Evolutionary conservation across 2,797 vertebrate species (phyloP).

Genomic region (Todus mexicanus): DNA sequence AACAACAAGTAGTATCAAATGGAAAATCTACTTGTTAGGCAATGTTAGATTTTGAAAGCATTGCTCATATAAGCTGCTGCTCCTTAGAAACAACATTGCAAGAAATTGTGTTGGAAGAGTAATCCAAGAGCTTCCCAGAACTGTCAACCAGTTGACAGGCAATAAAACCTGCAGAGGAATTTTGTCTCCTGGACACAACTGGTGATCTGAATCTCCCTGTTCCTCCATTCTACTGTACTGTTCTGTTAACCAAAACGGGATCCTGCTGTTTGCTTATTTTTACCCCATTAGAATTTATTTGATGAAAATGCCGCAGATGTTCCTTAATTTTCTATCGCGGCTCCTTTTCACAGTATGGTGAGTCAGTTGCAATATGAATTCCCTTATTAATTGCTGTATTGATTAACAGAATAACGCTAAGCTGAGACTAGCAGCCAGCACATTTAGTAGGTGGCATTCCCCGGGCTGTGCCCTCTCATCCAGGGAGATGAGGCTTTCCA

Average conservation of each 20-base stretch:
- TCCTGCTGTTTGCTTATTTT: background rate
- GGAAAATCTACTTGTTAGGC: background rate
- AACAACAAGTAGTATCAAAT: background rate
- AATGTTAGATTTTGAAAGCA: background rate
- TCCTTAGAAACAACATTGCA: background rate
- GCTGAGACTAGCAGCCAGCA: background rate
- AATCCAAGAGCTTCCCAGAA: background rate
- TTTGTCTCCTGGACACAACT: background rate
- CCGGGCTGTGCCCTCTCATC: background rate
- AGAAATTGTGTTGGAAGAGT: background rate
- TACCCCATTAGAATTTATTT: background rate
- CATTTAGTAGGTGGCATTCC: background rate
- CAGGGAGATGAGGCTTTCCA: rapidly evolving
- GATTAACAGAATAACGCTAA: background rate
- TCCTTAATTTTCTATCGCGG: background rate
- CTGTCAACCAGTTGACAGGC: background rate
- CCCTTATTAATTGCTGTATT: background rate
- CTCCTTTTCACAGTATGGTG: background rate
- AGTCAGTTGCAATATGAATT: background rate
- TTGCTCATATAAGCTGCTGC: background rate
- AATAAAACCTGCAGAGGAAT: background rate
- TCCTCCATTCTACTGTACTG: background rate
- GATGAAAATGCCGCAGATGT: background rate
- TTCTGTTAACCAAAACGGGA: background rate
- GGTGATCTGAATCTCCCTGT: background rate